These are phyloP conservation scores for Micrasema longulum DNA, from an alignment of 1,140 invertebrate genomes.

Conservation along the genomic window DNA sequence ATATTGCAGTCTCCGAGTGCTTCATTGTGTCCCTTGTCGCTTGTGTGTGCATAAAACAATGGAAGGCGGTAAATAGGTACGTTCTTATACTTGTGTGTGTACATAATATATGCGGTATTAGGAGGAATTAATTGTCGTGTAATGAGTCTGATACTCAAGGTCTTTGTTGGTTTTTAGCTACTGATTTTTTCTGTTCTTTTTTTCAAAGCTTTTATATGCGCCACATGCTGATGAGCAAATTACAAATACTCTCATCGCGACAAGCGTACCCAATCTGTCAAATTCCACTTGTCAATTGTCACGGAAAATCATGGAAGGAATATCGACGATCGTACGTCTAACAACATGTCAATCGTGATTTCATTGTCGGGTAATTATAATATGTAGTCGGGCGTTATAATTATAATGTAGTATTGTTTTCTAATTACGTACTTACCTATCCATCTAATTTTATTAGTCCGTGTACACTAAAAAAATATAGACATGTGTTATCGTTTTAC, in stretches of 20 bases:
- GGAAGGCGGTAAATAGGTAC: constrained; percentile 65
- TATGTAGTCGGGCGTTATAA: too few species aligned
- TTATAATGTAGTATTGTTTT: background rate
- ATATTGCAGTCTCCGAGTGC: constrained; percentile 68
- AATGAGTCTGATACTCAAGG: constrained; percentile 46
- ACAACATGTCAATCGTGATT: constrained; percentile 1
- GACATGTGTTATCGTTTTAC: constrained; percentile 24
- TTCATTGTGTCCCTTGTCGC: constrained; percentile 66
- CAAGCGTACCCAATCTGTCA: constrained; percentile 22
- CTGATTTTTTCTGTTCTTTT: background rate
- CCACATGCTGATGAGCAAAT: background rate
- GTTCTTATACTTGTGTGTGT: constrained; percentile 40
- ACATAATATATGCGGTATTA: constrained; percentile 37
- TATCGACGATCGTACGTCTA: constrained; percentile 4
- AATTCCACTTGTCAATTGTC: constrained; percentile 22
- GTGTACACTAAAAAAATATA: background rate
- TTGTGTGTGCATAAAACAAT: constrained; percentile 63
- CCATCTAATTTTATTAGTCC: background rate
- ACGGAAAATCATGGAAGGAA: background rate
- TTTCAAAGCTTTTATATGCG: too few species aligned
- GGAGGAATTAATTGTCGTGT: constrained; percentile 46
- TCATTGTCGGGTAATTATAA: background rate
- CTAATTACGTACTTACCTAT: background rate
- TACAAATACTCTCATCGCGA: constrained; percentile 7
- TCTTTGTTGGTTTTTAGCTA: constrained; percentile 42